These are phyloP conservation scores for Drosophila siamana DNA, from an alignment of 2,888 invertebrate species.

Conservation along the genomic window DNA sequence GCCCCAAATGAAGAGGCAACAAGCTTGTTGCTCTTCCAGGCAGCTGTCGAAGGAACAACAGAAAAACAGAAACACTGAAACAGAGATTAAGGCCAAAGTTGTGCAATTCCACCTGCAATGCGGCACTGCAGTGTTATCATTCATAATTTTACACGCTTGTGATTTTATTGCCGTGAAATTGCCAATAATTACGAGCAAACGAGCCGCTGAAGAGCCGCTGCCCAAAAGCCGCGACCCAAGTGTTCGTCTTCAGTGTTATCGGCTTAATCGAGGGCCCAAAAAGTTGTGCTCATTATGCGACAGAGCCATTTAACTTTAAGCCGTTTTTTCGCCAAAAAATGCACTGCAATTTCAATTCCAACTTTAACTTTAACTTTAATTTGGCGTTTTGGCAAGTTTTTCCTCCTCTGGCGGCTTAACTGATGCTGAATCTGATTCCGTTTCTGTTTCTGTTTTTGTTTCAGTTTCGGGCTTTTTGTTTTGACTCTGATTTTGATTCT, in stretches of 20 bases:
- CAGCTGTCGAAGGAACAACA: slow-evolving; percentile 12
- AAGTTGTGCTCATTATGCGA: slow-evolving; percentile 57
- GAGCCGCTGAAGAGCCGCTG: slow-evolving; percentile 24
- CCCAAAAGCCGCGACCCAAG: neutral
- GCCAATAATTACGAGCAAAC: slow-evolving; percentile 78
- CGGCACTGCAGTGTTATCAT: slow-evolving; percentile 65
- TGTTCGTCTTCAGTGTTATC: slow-evolving; percentile 22
- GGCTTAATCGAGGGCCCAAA: slow-evolving; percentile 19
- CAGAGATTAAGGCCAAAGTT: slow-evolving; percentile 53
- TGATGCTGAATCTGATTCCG: slow-evolving; percentile 1
- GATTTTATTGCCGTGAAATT: slow-evolving; percentile 83
- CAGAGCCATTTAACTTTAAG: slow-evolving; percentile 55
- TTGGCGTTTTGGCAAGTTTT: slow-evolving; percentile 55
- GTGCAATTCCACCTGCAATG: slow-evolving; percentile 67
- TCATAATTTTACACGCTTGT: slow-evolving; percentile 79
- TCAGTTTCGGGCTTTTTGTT: neutral
- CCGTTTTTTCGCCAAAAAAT: slow-evolving; percentile 39
- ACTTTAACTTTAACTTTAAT: slow-evolving; percentile 65
- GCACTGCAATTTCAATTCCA: slow-evolving; percentile 42
- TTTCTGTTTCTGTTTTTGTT: neutral
- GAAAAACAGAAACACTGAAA: neutral
- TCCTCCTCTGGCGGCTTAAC: slow-evolving; percentile 7
- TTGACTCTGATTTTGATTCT: slow-evolving; percentile 13
- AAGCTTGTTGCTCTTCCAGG: slow-evolving; percentile 32
- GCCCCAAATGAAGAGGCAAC: slow-evolving; percentile 55